Conservation (phyloP, 2,888 invertebrate species). For the Sisyra nigra region DNA sequence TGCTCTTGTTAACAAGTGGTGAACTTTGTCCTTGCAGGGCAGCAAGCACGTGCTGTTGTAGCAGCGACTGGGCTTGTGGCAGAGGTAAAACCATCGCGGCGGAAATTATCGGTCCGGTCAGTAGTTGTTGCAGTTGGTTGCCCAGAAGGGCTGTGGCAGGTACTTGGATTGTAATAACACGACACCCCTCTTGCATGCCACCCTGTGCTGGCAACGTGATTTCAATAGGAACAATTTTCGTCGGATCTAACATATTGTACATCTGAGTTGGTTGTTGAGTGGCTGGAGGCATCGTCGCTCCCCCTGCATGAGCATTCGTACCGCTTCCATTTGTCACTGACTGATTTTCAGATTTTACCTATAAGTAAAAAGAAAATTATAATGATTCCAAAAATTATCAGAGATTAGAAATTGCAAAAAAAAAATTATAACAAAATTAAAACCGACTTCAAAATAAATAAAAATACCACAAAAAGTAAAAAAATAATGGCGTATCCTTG, state of each 20-base stretch:
- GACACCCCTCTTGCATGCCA: slow-evolving; percentile 44
- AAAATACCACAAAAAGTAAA: no score
- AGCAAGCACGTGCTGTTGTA: slow-evolving; percentile 82
- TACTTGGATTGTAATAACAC: slow-evolving; percentile 78
- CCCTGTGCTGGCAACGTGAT: slow-evolving; percentile 71
- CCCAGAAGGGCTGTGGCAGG: slow-evolving; percentile 60
- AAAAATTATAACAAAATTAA: no score
- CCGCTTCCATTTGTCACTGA: no score
- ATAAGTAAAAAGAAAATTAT: no score
- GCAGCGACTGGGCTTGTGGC: slow-evolving; percentile 58
- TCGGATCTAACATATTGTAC: slow-evolving; percentile 18
- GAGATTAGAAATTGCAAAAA: no score
- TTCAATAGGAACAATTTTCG: slow-evolving; percentile 41
- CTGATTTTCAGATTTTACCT: no score
- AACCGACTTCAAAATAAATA: no score
- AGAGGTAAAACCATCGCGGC: slow-evolving; percentile 80
- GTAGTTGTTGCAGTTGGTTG: slow-evolving; percentile 47
- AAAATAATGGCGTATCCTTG: no score
- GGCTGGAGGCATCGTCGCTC: not conserved
- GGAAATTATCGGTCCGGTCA: slow-evolving; percentile 77
- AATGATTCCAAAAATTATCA: no score
- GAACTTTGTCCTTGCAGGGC: slow-evolving; percentile 43
- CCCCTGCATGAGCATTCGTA: no score
- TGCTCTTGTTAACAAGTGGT: slow-evolving; percentile 12
- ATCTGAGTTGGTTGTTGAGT: slow-evolving; percentile 18